These are phyloP conservation scores for Myodes glareolus DNA, from an alignment of 2,113 vertebrate species.

Conservation along the genomic window DNA sequence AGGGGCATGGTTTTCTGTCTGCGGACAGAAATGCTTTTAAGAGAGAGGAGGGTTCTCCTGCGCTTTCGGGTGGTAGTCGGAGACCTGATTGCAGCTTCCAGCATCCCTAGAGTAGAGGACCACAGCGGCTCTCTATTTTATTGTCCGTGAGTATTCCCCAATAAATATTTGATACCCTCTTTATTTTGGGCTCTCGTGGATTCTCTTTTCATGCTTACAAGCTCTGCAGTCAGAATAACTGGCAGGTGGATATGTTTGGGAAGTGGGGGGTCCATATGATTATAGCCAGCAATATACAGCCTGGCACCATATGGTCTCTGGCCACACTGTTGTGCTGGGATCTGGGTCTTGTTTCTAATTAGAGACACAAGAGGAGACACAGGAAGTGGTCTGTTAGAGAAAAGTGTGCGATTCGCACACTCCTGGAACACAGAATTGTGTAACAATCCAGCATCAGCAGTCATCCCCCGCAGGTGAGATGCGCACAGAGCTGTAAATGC, in stretches of 20 bases:
- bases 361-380: not conserved
- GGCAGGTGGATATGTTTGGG: not conserved
- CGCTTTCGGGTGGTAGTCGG: too few relatives aligned
- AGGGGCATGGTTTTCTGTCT: too few relatives aligned
- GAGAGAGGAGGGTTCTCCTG: too few relatives aligned
- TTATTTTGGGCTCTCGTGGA: too few relatives aligned
- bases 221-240: not conserved
- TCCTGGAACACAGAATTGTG: not conserved
- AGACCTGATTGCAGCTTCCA: too few relatives aligned
- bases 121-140: too few relatives aligned
- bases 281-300: not conserved
- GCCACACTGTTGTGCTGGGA: not conserved
- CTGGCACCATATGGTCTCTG: not conserved
- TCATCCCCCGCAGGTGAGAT: not conserved
- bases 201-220: too few relatives aligned
- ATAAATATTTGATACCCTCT: too few relatives aligned
- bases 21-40: too few relatives aligned
- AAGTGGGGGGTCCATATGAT: not conserved
- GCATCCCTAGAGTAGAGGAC: too few relatives aligned
- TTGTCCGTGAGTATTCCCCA: too few relatives aligned
- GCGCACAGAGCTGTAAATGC: not conserved
- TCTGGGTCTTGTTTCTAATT: slow-evolving; percentile 17
- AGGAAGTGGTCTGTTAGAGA: not conserved
- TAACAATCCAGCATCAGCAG: not conserved
- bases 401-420: not conserved